A percentile compares a stretch with the other conserved stretches of the same genome.
Evolutionary conservation across 2,888 invertebrate species (phyloP).

Genomic region (Disparrhopalites patrizii): DNA sequence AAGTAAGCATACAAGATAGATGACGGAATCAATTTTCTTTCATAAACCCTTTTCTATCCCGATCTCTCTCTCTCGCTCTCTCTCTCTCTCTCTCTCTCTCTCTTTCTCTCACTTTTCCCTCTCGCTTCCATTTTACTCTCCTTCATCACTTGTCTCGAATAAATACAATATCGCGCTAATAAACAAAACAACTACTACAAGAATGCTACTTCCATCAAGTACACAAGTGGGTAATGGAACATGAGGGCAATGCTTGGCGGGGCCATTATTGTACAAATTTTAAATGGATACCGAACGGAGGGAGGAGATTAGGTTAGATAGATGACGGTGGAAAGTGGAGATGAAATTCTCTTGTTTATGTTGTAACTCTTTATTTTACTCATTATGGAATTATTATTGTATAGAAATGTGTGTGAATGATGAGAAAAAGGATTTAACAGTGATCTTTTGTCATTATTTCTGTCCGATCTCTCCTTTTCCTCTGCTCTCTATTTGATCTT

Average conservation of each 20-base stretch:
- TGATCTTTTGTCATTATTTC: too few relatives aligned
- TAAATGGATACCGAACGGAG: too few relatives aligned
- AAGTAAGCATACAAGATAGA: conserved; percentile 6
- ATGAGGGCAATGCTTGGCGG: not conserved
- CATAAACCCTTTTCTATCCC: too few relatives aligned
- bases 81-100: not conserved
- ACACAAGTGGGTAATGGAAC: not conserved
- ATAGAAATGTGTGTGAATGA: too few relatives aligned
- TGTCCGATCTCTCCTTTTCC: too few relatives aligned
- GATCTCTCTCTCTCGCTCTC: not conserved
- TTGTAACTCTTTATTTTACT: too few relatives aligned
- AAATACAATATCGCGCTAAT: not conserved
- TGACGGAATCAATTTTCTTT: conserved; percentile 19
- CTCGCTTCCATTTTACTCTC: not conserved
- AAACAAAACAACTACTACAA: not conserved
- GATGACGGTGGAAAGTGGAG: not conserved
- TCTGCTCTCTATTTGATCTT: too few relatives aligned
- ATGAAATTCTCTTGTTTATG: too few relatives aligned
- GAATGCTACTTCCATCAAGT: not conserved
- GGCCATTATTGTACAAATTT: conserved; percentile 1
- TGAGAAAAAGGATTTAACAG: too few relatives aligned
- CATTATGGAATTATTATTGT: too few relatives aligned
- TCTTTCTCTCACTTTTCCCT: not conserved
- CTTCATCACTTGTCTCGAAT: not conserved
- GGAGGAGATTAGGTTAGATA: too few relatives aligned